Conservation (phyloP, 2,113 vertebrate species). For the Columbina picui region DNA sequence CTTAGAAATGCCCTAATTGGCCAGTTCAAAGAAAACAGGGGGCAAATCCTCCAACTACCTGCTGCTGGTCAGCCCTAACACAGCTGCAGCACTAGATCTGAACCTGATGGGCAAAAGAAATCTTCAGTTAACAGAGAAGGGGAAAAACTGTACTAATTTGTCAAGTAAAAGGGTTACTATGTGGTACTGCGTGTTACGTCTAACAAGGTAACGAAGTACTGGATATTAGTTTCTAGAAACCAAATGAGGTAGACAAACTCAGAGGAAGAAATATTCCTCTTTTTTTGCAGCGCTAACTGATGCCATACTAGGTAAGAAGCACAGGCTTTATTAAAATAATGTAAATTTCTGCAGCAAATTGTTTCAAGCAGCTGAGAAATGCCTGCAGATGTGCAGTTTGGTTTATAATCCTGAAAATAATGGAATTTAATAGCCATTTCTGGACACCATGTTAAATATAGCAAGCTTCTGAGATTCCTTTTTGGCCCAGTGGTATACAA, state of each 20-base stretch:
- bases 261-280: background rate
- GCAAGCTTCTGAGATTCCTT: background rate
- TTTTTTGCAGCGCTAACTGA: background rate
- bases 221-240: background rate
- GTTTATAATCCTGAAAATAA: background rate
- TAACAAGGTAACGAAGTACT: background rate
- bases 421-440: background rate
- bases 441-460: background rate
- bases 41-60: background rate
- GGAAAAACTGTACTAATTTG: background rate
- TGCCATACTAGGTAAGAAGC: background rate
- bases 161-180: background rate
- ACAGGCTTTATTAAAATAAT: accelerated
- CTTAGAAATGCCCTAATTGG: background rate
- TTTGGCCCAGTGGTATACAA: background rate
- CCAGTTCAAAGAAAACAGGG: background rate
- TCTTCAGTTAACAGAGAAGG: background rate
- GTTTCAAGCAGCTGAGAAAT: background rate
- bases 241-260: background rate
- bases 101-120: background rate
- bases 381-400: background rate
- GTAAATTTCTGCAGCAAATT: background rate
- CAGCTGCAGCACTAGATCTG: background rate
- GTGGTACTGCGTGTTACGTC: background rate
- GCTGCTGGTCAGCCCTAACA: background rate